These are phyloP conservation scores for Dryobota labecula DNA, from an alignment of 2,888 invertebrate genomes.

Conservation along the genomic window DNA sequence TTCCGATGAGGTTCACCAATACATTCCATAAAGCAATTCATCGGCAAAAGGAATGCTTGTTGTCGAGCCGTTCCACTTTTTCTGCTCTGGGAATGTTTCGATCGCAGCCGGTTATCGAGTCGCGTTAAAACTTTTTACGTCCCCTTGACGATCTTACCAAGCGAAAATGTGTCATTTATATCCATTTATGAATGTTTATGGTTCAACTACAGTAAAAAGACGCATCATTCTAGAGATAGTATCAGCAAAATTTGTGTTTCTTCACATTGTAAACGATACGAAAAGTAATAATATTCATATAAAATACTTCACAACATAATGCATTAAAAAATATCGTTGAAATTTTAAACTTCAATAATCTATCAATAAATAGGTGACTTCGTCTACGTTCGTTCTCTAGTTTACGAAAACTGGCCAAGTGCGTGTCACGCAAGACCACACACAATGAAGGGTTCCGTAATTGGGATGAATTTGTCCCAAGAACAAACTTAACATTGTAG, in stretches of 20 bases:
- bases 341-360: conserved; percentile 15
- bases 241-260: conserved; percentile 60
- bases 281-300: conserved; percentile 33
- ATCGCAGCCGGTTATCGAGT: conserved; percentile 74
- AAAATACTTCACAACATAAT: conserved; percentile 17
- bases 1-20: conserved; percentile 59
- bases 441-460: no score
- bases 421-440: no score
- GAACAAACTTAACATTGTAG: no score
- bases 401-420: conserved; percentile 18
- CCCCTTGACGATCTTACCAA: conserved; percentile 73
- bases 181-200: conserved; percentile 75
- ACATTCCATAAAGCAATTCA: conserved; percentile 75
- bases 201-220: conserved; percentile 69
- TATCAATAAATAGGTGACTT: conserved; percentile 23
- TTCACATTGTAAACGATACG: conserved; percentile 39
- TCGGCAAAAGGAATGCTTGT: conserved; percentile 73
- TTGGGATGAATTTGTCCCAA: no score
- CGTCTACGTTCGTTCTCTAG: neutral
- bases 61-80: conserved; percentile 76
- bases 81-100: conserved; percentile 76
- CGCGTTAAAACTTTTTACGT: conserved; percentile 76
- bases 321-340: neutral
- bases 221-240: conserved; percentile 65
- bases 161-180: conserved; percentile 81